phyloP scores from a whole-genome alignment of 2,113 vertebrate genomes.

The Rhodinocichla rosea region DNA sequence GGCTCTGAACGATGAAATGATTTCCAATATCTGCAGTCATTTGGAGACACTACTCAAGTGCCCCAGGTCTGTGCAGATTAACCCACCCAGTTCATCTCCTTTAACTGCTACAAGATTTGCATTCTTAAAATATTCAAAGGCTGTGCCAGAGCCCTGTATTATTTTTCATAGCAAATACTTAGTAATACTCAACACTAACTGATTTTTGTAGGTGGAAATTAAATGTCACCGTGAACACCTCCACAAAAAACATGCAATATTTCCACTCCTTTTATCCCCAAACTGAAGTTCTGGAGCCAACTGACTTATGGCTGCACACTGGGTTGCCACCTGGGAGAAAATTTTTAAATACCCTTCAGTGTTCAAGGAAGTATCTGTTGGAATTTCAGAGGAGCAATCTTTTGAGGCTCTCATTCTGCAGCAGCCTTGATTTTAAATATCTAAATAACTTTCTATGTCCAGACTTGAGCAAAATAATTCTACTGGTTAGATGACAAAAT shows the following conservation, averaged over 20 bases:
- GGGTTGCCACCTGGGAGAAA: not conserved
- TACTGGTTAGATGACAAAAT: not conserved
- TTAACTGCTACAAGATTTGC: not conserved
- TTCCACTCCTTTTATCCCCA: not conserved
- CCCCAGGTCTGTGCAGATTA: not conserved
- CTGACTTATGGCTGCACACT: not conserved
- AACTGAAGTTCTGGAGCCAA: not conserved
- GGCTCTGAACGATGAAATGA: not conserved
- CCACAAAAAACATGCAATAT: not conserved
- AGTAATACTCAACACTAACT: not conserved
- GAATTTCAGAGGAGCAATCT: not conserved
- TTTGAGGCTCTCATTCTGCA: not conserved
- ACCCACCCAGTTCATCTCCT: not conserved
- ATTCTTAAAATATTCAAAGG: not conserved
- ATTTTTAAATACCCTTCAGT: not conserved
- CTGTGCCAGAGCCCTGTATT: not conserved
- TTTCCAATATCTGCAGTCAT: not conserved
- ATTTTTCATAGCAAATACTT: not conserved
- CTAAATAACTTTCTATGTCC: not conserved
- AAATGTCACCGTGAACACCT: not conserved
- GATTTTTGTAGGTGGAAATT: not conserved
- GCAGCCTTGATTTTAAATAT: not conserved
- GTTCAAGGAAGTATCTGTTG: not conserved
- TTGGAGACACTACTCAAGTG: not conserved
- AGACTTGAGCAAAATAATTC: not conserved